A percentile compares a stretch with the other conserved stretches of the same genome.
Conservation (phyloP, 1,140 invertebrate species). For the Euura saliciscinereae region DNA sequence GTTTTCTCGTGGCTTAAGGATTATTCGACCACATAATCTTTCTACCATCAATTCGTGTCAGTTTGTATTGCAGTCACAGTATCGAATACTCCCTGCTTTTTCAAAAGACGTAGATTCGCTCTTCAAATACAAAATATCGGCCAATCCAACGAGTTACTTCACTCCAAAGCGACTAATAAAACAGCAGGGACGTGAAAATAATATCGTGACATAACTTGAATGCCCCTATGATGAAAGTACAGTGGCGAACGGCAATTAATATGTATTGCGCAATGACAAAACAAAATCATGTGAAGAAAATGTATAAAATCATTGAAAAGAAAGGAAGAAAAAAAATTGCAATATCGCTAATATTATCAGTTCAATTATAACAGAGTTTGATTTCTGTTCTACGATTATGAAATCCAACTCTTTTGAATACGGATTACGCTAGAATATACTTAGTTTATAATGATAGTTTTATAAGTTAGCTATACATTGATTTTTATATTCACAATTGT, state of each 20-base stretch:
- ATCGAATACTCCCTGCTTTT: no score
- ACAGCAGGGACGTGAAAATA: background rate
- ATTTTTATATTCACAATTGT: constrained; percentile 52
- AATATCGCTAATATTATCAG: background rate
- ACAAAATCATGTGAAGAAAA: background rate
- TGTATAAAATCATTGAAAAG: background rate
- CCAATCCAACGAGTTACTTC: no score
- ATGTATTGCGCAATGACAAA: background rate
- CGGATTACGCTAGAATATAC: constrained; percentile 37
- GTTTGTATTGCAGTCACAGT: no score
- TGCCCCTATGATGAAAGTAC: background rate
- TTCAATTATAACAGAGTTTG: background rate
- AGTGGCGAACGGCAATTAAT: background rate
- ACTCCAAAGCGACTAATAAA: background rate
- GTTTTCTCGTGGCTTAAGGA: no score
- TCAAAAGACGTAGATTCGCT: no score
- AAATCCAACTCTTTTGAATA: background rate
- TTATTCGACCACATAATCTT: no score
- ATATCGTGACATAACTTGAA: background rate
- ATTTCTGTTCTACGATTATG: background rate
- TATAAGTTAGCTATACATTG: constrained; percentile 34
- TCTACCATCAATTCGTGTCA: no score
- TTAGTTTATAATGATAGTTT: constrained; percentile 26
- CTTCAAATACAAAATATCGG: no score
- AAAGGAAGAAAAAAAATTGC: background rate